Base-by-base conservation (phyloP, 2,113 vertebrate genomes). In the Zosterops pallidus region DNA sequence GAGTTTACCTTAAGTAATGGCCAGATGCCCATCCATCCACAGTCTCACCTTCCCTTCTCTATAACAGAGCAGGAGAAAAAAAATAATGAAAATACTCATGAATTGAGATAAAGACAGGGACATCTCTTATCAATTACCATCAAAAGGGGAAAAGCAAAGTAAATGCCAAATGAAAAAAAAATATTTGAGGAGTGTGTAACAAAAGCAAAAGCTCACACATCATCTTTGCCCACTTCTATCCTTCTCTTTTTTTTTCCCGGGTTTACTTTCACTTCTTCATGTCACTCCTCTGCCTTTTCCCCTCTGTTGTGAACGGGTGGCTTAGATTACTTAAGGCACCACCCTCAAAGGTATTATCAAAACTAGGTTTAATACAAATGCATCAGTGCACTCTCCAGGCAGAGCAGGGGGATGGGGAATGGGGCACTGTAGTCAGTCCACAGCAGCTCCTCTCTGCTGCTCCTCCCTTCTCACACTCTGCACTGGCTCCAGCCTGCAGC, bases 401-500 rank as follows among this genome's bases (percentile, higher is more conserved):
- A n/a, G 3, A 5, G 4, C 15, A 80, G 20, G 4, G 3, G 6
- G 6, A 13, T 10, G 12, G 4, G 11, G 8, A 63, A 24, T 3
- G 24, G 5, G 14, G 17, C 0, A 0, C 33, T 60, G 35, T 14
- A 16, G 3, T 67, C 25, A 50, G 14, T n/a, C 39, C 17, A 1
- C 1, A 17, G 1, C 28, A n/a, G 5, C 35, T 10, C 26, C 31
- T 26, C 47, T 23, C 33, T 56, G 23, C 25, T 11, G 6, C 17
- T 31, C 9, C 35, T 8, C 6, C 13, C 33, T n/a, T 20, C 60
- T 63, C 33, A 13, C 4, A 0, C 5, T 2, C 11, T 7, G 3
- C 18, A 16, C 9, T 1, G 1, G 19, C 17, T 39, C 62, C 49
- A 25, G 31, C 24, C 5, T 12, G 14, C 55, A 23, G 2, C 5